A percentile compares a stretch with the other conserved stretches of the same genome.
phyloP scores from a whole-genome alignment of 2,797 vertebrate genomes.

The Capromys pilorides region DNA sequence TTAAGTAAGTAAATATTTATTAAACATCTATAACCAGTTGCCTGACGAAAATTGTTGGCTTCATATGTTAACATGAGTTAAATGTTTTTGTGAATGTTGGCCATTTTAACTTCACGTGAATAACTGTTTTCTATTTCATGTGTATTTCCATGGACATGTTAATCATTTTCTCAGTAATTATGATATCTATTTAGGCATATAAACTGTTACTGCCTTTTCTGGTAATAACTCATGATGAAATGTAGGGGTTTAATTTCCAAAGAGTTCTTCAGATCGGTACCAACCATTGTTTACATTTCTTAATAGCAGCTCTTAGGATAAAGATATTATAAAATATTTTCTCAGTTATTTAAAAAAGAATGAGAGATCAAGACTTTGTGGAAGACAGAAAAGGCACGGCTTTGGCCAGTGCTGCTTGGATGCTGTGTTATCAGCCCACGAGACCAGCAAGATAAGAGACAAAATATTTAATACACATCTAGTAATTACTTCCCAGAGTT shows the following conservation, averaged over 20 bases:
- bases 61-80: constrained; percentile 18
- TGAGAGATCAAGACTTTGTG: not conserved
- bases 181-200: constrained; percentile 13
- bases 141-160: not conserved
- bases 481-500: not conserved
- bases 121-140: constrained; percentile 30
- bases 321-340: not conserved
- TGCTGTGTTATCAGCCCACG: not conserved
- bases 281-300: not conserved
- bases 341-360: not conserved
- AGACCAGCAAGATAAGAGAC: not conserved
- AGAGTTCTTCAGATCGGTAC: not conserved
- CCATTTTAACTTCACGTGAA: not conserved
- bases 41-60: not conserved
- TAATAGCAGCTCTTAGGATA: not conserved
- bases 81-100: constrained; percentile 28
- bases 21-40: not conserved
- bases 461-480: constrained; percentile 39
- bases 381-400: not conserved
- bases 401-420: not conserved
- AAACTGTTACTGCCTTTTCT: constrained; percentile 1
- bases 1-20: not conserved
- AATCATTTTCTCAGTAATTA: constrained; percentile 23
- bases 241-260: not conserved
- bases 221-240: not conserved